Evolutionary conservation across 37 sponge, comb jelly and placozoan species (phyloP).

Genomic region (Agelas oroides): DNA sequence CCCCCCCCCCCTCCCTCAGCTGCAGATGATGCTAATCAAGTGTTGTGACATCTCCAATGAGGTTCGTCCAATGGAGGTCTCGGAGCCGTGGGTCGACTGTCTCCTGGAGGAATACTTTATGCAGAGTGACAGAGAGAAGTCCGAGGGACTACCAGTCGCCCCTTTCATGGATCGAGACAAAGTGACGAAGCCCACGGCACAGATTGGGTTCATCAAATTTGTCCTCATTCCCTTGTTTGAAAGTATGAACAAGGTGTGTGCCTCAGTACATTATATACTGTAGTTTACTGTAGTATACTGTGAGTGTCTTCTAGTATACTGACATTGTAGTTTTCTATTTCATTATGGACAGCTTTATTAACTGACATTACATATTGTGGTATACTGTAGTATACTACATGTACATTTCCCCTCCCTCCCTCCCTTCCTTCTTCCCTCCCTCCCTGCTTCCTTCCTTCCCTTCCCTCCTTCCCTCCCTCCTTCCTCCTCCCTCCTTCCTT

Average conservation of each 20-base stretch:
- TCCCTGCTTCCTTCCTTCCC: no score
- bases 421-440: no score
- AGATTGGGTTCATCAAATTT: constrained; percentile 88
- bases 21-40: constrained; percentile 84
- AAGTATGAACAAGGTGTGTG: constrained; percentile 60
- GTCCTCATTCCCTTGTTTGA: constrained; percentile 88
- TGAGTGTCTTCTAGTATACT: no score
- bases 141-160: constrained; percentile 84
- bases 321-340: no score
- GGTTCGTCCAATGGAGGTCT: constrained; percentile 79
- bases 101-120: constrained; percentile 89
- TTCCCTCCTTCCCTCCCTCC: no score
- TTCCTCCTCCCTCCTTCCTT: no score
- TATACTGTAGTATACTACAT: background rate
- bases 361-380: no score
- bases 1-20: constrained; percentile 43
- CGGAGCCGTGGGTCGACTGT: constrained; percentile 94
- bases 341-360: no score
- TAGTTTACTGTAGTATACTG: background rate
- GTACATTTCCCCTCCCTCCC: background rate
- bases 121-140: constrained; percentile 89
- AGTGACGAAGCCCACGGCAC: constrained; percentile 84
- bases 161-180: constrained; percentile 95
- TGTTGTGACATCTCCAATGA: constrained; percentile 92
- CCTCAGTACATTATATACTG: no score